A percentile compares a stretch with the other conserved stretches of the same genome.
Evolutionary conservation across 2,797 vertebrate species (phyloP).

Genomic region (Apodemus agrarius): DNA sequence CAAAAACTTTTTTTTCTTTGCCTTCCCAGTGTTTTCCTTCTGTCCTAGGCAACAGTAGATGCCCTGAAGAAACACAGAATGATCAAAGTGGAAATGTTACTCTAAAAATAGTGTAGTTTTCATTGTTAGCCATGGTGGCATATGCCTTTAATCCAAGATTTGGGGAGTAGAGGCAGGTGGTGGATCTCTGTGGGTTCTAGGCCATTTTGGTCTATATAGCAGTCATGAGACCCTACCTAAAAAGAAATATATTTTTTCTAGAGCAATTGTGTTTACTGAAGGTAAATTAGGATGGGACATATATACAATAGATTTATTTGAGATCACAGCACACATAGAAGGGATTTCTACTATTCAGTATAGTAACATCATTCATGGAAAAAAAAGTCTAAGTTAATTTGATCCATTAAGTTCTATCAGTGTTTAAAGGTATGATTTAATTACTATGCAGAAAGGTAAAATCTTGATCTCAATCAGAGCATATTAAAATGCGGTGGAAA

Average conservation of each 20-base stretch:
- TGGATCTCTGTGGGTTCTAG: not conserved
- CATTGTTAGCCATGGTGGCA: not conserved
- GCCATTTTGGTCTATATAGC: not conserved
- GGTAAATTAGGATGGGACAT: not conserved
- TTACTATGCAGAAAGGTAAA: slow-evolving; percentile 29
- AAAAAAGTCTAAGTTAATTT: slow-evolving; percentile 46
- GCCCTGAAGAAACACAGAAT: slow-evolving; percentile 5
- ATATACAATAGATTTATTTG: slow-evolving; percentile 14
- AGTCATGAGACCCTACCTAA: not conserved
- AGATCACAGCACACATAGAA: slow-evolving; percentile 20
- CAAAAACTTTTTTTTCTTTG: slow-evolving; percentile 56
- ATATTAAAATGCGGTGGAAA: not conserved
- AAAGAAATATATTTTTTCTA: slow-evolving; percentile 9
- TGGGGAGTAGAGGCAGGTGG: not conserved
- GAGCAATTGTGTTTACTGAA: slow-evolving; percentile 15
- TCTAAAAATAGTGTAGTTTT: slow-evolving; percentile 47
- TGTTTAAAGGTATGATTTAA: slow-evolving; percentile 54
- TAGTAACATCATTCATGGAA: slow-evolving; percentile 25
- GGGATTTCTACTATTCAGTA: slow-evolving; percentile 20
- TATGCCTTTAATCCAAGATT: not conserved
- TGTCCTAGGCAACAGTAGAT: slow-evolving; percentile 46
- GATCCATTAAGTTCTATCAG: slow-evolving; percentile 17
- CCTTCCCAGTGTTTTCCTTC: slow-evolving; percentile 11
- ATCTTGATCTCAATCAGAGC: slow-evolving; percentile 48
- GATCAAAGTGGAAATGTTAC: slow-evolving; percentile 46